These are phyloP conservation scores for Holocentrus rufus DNA, from an alignment of 2,797 vertebrate species.

Conservation along the genomic window DNA sequence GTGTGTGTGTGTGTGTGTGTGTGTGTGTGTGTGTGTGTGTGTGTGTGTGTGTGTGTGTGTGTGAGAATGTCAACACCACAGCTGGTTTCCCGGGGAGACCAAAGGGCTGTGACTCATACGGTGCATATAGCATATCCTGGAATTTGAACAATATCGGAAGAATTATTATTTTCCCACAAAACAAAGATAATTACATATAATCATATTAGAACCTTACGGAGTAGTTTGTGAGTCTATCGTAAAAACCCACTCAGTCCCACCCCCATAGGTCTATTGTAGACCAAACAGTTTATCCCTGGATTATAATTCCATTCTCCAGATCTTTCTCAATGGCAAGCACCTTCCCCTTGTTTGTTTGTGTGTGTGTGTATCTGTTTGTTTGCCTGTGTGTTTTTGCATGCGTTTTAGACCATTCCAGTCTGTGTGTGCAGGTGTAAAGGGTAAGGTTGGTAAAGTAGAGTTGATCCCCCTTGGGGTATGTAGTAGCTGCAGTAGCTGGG, in stretches of 20 bases:
- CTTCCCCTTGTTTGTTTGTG: slow-evolving; percentile 41
- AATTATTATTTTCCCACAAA: slow-evolving; percentile 76
- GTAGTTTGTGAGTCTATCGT: slow-evolving; percentile 58
- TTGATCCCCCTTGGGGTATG: slow-evolving; percentile 86
- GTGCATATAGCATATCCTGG: slow-evolving; percentile 77
- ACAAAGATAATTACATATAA: slow-evolving; percentile 75
- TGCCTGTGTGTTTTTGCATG: slow-evolving; percentile 40
- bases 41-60: slow-evolving; percentile 30
- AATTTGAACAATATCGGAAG: slow-evolving; percentile 75
- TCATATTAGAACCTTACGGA: slow-evolving; percentile 71
- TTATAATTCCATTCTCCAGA: slow-evolving; percentile 64
- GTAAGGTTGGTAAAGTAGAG: slow-evolving; percentile 90
- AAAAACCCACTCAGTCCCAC: slow-evolving; percentile 68
- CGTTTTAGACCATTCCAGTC: slow-evolving; percentile 84
- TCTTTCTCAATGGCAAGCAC: slow-evolving; percentile 47
- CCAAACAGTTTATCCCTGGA: slow-evolving; percentile 74
- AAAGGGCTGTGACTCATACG: slow-evolving; percentile 78
- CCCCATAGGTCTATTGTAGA: slow-evolving; percentile 76
- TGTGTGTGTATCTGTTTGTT: slow-evolving; percentile 30
- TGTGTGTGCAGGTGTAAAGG: slow-evolving; percentile 87
- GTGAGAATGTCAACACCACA: slow-evolving; percentile 68
- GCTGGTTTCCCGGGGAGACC: slow-evolving; percentile 75
- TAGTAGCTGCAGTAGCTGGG: slow-evolving; percentile 89
- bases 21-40: slow-evolving; percentile 29
- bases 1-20: slow-evolving; percentile 27